Conservation (phyloP, 1,140 invertebrate species). For the Drosophila kohkoa region DNA sequence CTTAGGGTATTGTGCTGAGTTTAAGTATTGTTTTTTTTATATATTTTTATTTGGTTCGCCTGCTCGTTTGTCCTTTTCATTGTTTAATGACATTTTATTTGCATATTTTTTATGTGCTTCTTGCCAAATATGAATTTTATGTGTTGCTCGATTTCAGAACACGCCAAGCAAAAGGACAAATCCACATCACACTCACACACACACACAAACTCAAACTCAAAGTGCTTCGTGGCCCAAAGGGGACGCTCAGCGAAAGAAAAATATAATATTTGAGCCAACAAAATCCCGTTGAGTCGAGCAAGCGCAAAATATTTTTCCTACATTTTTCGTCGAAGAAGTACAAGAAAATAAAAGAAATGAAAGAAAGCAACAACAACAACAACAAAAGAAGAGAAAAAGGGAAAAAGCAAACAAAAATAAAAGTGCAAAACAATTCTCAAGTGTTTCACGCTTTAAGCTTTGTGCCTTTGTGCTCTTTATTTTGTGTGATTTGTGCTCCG, state of each 20-base stretch:
- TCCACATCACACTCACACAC: slow-evolving; percentile 21
- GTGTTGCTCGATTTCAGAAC: slow-evolving; percentile 70
- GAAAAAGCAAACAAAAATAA: slow-evolving; percentile 50
- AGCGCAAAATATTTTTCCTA: slow-evolving; percentile 52
- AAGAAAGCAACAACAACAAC: slow-evolving; percentile 7
- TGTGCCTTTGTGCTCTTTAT: slow-evolving; percentile 61
- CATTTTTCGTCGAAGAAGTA: not conserved
- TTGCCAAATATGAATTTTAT: slow-evolving; percentile 64
- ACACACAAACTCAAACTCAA: not conserved
- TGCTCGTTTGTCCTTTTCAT: slow-evolving; percentile 64
- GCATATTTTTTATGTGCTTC: slow-evolving; percentile 69
- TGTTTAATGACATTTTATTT: slow-evolving; percentile 82
- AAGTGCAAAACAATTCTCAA: slow-evolving; percentile 80
- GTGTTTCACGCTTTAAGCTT: slow-evolving; percentile 77
- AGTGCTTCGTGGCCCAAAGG: slow-evolving; percentile 41
- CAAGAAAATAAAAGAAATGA: slow-evolving; percentile 19
- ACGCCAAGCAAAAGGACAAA: slow-evolving; percentile 47
- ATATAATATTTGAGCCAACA: slow-evolving; percentile 27
- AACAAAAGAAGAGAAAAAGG: not conserved
- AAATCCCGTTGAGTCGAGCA: slow-evolving; percentile 51
- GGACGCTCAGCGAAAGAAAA: slow-evolving; percentile 29
- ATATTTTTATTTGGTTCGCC: slow-evolving; percentile 38
- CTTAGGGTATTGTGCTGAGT: slow-evolving; percentile 23
- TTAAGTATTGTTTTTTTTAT: slow-evolving; percentile 42
- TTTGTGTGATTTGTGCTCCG: slow-evolving; percentile 41